Conservation (phyloP, 2,113 vertebrate species). For the Notothenia rossii region DNA sequence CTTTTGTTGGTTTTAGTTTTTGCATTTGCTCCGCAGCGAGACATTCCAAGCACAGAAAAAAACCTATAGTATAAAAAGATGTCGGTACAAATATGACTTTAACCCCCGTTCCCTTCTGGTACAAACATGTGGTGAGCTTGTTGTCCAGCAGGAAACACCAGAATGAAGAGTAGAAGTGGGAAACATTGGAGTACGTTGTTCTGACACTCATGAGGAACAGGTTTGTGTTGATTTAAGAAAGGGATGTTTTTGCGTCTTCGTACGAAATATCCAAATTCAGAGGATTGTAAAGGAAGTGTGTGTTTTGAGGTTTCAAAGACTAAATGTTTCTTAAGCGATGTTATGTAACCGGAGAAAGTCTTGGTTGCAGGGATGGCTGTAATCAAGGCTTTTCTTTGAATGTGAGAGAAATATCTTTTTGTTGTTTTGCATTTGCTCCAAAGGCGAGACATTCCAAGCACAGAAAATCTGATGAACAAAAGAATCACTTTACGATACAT, state of each 20-base stretch:
- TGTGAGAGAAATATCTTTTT: conserved; percentile 31
- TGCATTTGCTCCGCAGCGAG: conserved; percentile 25
- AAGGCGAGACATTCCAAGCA: conserved; percentile 50
- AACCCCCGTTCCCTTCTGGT: not conserved
- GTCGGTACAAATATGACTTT: no score
- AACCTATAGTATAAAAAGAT: no score
- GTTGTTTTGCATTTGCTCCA: conserved; percentile 24
- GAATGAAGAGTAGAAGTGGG: not conserved
- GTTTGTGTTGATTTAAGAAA: not conserved
- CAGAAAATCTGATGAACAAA: not conserved
- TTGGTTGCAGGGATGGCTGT: not conserved
- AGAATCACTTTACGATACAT: no score
- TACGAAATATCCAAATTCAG: not conserved
- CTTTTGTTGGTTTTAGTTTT: not conserved
- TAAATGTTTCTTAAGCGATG: not conserved
- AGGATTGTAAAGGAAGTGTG: conserved; percentile 29
- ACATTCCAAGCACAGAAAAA: conserved; percentile 50
- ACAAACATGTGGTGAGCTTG: not conserved
- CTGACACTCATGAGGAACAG: no score
- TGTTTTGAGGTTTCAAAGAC: no score
- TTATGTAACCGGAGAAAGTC: conserved; percentile 10
- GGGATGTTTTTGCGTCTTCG: conserved; percentile 17
- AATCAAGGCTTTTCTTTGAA: conserved; percentile 35
- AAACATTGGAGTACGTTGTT: not conserved
- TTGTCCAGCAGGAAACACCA: not conserved